phyloP scores from a whole-genome alignment of 2,888 invertebrate genomes.

The Ephialtes manifestator region DNA sequence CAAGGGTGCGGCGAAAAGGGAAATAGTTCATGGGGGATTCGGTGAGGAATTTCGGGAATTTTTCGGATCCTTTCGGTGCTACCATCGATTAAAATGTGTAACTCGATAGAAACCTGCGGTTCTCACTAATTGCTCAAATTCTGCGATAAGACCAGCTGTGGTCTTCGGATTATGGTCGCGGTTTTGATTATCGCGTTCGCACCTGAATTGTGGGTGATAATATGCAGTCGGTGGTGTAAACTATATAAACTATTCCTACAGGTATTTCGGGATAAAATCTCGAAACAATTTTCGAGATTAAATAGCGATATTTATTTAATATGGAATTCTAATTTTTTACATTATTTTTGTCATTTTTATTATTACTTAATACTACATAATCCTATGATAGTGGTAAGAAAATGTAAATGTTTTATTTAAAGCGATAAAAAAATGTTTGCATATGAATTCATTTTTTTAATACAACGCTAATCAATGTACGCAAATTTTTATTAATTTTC shows the following conservation, averaged over 20 bases:
- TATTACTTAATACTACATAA: no score
- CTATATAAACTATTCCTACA: background rate
- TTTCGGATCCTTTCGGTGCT: slow-evolving; percentile 37
- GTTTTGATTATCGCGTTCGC: slow-evolving; percentile 20
- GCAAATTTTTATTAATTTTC: no score
- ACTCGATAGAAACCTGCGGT: slow-evolving; percentile 61
- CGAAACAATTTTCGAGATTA: background rate
- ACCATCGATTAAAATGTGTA: slow-evolving; percentile 68
- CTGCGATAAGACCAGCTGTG: slow-evolving; percentile 40
- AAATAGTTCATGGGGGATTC: slow-evolving; percentile 43
- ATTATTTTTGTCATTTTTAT: no score
- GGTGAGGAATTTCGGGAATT: slow-evolving; percentile 65
- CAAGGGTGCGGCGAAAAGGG: background rate
- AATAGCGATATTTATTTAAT: background rate
- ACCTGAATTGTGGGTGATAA: background rate
- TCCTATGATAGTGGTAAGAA: no score
- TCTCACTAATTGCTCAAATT: slow-evolving; percentile 68
- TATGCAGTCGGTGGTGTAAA: background rate
- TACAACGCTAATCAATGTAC: no score
- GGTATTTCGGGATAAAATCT: background rate
- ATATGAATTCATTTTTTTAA: no score
- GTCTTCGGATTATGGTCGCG: slow-evolving; percentile 53
- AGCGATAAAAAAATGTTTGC: no score
- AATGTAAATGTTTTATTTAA: no score
- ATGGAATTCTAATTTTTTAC: no score